Base-by-base conservation (phyloP, 2,888 invertebrate genomes). In the Encarsia formosa region DNA sequence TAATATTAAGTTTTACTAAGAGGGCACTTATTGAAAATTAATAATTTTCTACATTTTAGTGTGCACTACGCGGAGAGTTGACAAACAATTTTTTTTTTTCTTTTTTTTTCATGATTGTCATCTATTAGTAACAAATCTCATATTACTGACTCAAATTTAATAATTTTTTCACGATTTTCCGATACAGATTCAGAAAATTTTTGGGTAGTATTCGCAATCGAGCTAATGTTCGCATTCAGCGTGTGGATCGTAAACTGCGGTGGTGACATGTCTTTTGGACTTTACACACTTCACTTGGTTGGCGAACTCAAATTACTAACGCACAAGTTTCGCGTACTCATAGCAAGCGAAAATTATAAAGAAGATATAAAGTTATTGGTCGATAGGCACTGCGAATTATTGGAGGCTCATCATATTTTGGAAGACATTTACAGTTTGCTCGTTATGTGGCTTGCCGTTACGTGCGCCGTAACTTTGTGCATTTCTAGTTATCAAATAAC, bases 201-300 rank as follows among this genome's bases (percentile, higher is more conserved):
- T 5, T 57, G 56, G 56, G 18, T 23, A 0, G 41, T 57, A 13
- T 57, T 40, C 20, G 48, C 19, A 1, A 50, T 54, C 22, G 53
- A 57, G 26, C 23, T 50, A 9, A 9, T 32, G 1, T 19, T 22
- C 5, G 49, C 18, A 4, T 51, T 24, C 9, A 48, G 39, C 16
- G 23, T 60, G 0, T 29, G 56, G 18, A 51, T 32, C 5, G 23
- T 63, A 5, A 57, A 47, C 9, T 38, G 39, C 2, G 57, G 61
- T 1, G 58, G 62, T 8, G 67, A 68, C 34, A 55, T 59, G 0
- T 49, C 65, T 4, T 67, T 66, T 45, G 64, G 65, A 5, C 54
- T 62, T 8, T 64, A 62, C 34, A 42, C 62, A n/a, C 63, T 65
- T 38, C 65, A 65, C 38, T 60, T 68, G 46, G 52, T 59, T 1